Evolutionary conservation across 2,113 vertebrate species (phyloP).

Genomic region (Bothrops jararaca): DNA sequence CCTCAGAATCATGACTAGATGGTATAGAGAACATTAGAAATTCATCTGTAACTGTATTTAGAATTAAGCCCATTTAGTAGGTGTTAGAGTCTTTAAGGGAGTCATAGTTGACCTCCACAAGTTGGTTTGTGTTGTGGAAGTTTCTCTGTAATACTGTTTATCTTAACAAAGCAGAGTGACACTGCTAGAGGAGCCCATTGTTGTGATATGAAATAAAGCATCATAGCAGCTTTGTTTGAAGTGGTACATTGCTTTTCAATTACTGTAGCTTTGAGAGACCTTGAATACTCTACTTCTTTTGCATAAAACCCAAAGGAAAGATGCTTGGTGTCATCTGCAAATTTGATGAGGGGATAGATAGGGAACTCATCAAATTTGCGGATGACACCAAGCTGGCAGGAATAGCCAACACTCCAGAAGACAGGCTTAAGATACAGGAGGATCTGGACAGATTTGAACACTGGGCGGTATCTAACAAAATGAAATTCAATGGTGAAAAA

Average conservation of each 20-base stretch:
- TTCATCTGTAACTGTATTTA: not conserved
- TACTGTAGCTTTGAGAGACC: not conserved
- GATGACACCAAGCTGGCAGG: too few relatives aligned
- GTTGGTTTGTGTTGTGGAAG: not conserved
- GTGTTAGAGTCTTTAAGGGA: not conserved
- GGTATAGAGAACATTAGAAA: not conserved
- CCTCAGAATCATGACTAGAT: not conserved
- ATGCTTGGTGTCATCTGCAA: too few relatives aligned
- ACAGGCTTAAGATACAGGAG: too few relatives aligned
- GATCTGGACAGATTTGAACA: too few relatives aligned
- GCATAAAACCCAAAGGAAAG: not conserved
- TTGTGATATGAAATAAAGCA: not conserved
- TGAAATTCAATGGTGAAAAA: too few relatives aligned
- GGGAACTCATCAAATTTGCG: too few relatives aligned
- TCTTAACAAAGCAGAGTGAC: not conserved
- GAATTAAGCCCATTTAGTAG: not conserved
- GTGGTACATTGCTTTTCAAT: not conserved
- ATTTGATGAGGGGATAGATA: too few relatives aligned
- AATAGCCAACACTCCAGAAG: too few relatives aligned
- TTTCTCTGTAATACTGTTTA: not conserved
- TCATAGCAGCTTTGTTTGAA: not conserved
- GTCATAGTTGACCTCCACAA: not conserved
- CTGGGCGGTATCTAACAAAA: too few relatives aligned
- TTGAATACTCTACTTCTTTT: not conserved
- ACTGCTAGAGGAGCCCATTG: not conserved